Base-by-base conservation (phyloP, 2,113 vertebrate genomes). In the Sapajus apella region DNA sequence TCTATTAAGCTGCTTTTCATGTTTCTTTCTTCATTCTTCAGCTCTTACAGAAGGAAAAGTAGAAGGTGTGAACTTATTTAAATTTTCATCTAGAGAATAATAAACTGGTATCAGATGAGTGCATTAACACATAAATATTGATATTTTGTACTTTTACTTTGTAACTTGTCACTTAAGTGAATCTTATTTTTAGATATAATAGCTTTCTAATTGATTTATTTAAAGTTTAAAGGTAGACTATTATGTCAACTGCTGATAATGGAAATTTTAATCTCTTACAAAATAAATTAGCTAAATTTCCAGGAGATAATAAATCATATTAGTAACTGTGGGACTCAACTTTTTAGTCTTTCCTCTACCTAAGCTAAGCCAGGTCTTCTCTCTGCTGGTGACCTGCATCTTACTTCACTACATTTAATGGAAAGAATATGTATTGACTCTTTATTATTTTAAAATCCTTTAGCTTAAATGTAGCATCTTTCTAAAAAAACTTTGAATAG, bases 141-240 rank as follows among this genome's bases (percentile, higher is more conserved):
- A 97, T 95, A 95, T 96, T 94, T 94, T 75, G 3, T 37, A 58
- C 66, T 91, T 97, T 96, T 90, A 72, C 50, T 88, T 77, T 82
- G 18, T 96, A 87, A 87, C n/a, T 80, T 50, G 8, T 17, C 4
- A 80, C 20, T 92, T 91, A 20, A 52, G 55, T 87, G 32, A 87
- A 90, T 87, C 68, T 92, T 94, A 90, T 94, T 96, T 79, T n/a
- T 87, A 76, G 27, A 12, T 95, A 40, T 92, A 96, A 95, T 84
- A 70, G 40, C n/a, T 96, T 97, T 97, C 58, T 40, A 55, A 92
- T 84, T 87, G 75, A 97, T 84, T 96, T 94, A 9, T 92, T 13
- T 68, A 61, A 75, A 21, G 50, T 87, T 92, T 70, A 90, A 92
- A 95, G 20, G 45, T 80, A 92, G 58, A 94, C 32, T 80, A 81